phyloP scores from a whole-genome alignment of 2,888 invertebrate genomes.

The Prenolepis imparis region DNA sequence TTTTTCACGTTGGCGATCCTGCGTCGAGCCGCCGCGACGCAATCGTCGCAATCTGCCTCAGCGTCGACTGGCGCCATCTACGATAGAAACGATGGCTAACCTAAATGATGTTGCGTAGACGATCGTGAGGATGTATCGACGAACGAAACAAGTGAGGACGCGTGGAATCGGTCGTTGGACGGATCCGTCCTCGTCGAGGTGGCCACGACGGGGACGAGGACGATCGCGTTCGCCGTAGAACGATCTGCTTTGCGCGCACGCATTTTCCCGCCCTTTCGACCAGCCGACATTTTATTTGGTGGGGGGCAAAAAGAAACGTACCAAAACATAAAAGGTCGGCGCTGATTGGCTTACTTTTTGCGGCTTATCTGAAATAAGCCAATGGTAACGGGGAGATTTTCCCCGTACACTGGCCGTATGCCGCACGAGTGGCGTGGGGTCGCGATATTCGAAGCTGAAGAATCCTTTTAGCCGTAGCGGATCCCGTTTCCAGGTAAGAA shows the following conservation, averaged over 20 bases:
- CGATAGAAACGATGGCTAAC: conserved; percentile 69
- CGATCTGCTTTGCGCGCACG: conserved; percentile 54
- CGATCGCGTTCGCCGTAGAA: not conserved
- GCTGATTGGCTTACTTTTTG: conserved; percentile 88
- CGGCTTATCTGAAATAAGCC: conserved; percentile 88
- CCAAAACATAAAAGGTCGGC: conserved; percentile 86
- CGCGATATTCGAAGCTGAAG: conserved; percentile 89
- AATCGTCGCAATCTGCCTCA: conserved; percentile 34
- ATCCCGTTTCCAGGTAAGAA: conserved; percentile 88
- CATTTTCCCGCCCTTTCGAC: conserved; percentile 82
- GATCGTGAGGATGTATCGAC: conserved; percentile 25
- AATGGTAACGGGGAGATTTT: conserved; percentile 86
- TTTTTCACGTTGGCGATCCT: conserved; percentile 66
- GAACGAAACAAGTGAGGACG: not conserved
- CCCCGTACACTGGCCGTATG: conserved; percentile 87
- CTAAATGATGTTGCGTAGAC: conserved; percentile 66
- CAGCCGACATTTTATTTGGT: conserved; percentile 74
- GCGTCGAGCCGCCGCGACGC: conserved; percentile 49
- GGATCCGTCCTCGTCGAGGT: not conserved
- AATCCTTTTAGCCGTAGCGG: conserved; percentile 88
- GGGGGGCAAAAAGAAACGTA: conserved; percentile 87
- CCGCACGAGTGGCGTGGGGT: conserved; percentile 90
- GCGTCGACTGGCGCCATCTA: conserved; percentile 73
- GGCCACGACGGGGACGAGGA: not conserved
- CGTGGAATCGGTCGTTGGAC: not conserved